phyloP scores from a whole-genome alignment of 2,888 invertebrate species.

The Acrocera orbiculus region DNA sequence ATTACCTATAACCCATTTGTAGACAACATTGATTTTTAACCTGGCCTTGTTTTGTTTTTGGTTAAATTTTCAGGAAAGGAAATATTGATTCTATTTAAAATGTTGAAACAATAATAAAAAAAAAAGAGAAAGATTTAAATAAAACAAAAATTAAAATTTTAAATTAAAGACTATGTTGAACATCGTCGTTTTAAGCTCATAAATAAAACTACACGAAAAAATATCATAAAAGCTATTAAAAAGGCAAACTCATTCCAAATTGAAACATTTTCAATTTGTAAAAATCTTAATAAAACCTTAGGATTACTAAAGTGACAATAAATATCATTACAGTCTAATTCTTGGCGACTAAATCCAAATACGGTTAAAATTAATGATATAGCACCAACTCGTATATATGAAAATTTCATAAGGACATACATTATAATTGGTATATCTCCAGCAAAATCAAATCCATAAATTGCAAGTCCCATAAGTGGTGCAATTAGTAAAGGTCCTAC shows the following conservation, averaged over 20 bases:
- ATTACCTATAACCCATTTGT: too few relatives aligned
- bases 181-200: slow-evolving; percentile 38
- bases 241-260: slow-evolving; percentile 38
- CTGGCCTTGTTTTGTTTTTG: too few relatives aligned
- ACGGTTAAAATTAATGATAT: slow-evolving; percentile 43
- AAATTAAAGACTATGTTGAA: too few relatives aligned
- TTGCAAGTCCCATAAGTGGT: slow-evolving; percentile 46
- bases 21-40: too few relatives aligned
- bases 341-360: slow-evolving; percentile 42
- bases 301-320: slow-evolving; percentile 52
- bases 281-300: slow-evolving; percentile 39
- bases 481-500: slow-evolving; percentile 47
- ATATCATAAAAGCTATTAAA: slow-evolving; percentile 35
- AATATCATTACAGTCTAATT: slow-evolving; percentile 39
- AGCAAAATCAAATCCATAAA: slow-evolving; percentile 54
- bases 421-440: slow-evolving; percentile 40
- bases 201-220: slow-evolving; percentile 40
- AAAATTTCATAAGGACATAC: slow-evolving; percentile 44
- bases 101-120: too few relatives aligned
- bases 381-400: slow-evolving; percentile 47
- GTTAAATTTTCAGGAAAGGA: too few relatives aligned
- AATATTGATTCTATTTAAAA: too few relatives aligned
- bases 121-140: too few relatives aligned
- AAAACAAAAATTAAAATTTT: too few relatives aligned
- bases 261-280: slow-evolving; percentile 40